Conservation (phyloP, 2,888 invertebrate genomes). For the Conus canariensis region DNA sequence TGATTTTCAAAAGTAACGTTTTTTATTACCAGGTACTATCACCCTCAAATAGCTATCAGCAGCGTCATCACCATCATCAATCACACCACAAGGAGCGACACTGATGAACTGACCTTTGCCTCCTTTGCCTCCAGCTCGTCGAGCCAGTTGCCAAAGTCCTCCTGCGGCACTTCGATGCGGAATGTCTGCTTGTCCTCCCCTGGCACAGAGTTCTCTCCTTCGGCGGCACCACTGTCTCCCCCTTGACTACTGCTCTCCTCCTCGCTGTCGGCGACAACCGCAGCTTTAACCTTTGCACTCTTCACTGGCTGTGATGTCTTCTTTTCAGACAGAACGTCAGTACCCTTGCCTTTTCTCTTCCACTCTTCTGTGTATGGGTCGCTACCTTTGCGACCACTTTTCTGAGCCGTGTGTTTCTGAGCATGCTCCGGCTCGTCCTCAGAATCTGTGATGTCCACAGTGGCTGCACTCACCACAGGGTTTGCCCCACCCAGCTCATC, state of each 20-base stretch:
- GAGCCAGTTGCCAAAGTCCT: conserved; percentile 67
- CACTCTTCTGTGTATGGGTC: neutral
- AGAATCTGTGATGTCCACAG: conserved; percentile 29
- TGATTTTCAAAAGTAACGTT: too few species aligned
- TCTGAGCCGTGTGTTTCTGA: neutral
- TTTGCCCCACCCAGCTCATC: conserved; percentile 48
- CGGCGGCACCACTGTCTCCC: conserved; percentile 42
- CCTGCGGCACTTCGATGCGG: conserved; percentile 52
- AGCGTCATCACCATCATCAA: too few species aligned
- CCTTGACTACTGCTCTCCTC: conserved; percentile 44
- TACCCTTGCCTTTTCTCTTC: neutral
- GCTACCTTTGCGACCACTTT: neutral
- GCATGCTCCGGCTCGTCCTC: conserved; percentile 23
- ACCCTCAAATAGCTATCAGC: too few species aligned
- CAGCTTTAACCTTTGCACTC: conserved; percentile 11
- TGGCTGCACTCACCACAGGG: neutral
- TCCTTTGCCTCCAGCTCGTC: conserved; percentile 65
- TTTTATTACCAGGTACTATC: too few species aligned
- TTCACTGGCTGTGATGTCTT: neutral
- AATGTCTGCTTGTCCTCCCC: neutral
- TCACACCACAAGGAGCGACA: too few species aligned
- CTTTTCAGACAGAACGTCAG: conserved; percentile 37
- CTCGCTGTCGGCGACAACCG: conserved; percentile 36
- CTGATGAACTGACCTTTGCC: neutral
- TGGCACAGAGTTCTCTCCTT: neutral